phyloP scores from a whole-genome alignment of 2,113 vertebrate species.

The Oncorhynchus clarkii region DNA sequence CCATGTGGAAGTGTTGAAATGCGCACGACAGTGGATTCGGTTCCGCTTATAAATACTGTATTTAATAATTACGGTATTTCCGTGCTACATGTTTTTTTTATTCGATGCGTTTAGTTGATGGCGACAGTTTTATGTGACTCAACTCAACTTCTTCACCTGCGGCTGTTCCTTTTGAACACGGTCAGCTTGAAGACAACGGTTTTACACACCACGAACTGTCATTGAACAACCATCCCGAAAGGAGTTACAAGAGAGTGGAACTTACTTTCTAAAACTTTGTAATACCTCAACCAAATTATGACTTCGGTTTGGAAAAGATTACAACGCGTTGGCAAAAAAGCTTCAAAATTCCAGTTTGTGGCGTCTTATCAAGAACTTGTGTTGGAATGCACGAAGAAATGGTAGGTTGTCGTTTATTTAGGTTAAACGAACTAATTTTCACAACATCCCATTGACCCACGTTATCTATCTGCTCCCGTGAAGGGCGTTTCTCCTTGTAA shows the following conservation, averaged over 20 bases:
- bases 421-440: neutral
- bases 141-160: constrained; percentile 9
- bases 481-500: neutral
- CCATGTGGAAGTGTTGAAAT: neutral
- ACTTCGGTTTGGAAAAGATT: constrained; percentile 90
- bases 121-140: constrained; percentile 31
- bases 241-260: constrained; percentile 13
- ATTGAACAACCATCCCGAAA: neutral
- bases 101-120: constrained; percentile 8
- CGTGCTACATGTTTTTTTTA: neutral
- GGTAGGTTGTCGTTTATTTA: constrained; percentile 69
- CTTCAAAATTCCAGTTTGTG: constrained; percentile 88
- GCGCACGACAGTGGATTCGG: constrained; percentile 20
- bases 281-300: constrained; percentile 63
- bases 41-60: constrained; percentile 38
- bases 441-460: neutral
- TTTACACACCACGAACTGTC: neutral
- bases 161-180: neutral
- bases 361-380: constrained; percentile 88
- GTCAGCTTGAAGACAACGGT: neutral
- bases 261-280: neutral
- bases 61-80: neutral
- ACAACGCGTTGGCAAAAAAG: constrained; percentile 86
- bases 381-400: constrained; percentile 87
- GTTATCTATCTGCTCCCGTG: neutral